Conservation (phyloP, 2,888 invertebrate species). For the Rotaria sp. region DNA sequence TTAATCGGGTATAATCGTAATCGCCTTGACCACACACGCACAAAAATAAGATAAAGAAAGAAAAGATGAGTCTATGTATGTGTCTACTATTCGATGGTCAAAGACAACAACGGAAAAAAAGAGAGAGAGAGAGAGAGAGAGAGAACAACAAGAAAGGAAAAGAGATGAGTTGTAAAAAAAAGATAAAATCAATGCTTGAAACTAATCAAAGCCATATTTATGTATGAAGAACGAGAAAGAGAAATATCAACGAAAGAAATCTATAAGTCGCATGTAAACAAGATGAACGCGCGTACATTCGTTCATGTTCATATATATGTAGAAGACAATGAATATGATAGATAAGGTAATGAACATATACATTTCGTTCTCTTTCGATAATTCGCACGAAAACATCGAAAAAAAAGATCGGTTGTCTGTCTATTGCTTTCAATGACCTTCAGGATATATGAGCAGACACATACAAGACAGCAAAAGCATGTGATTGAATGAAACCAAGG, state of each 20-base stretch:
- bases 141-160: no score
- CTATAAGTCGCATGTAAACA: slow-evolving; percentile 12
- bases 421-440: slow-evolving; percentile 1
- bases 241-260: neutral
- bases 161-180: neutral
- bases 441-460: neutral
- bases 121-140: neutral
- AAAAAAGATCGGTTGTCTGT: neutral
- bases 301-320: neutral
- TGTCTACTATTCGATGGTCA: neutral
- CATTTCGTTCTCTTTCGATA: slow-evolving; percentile 6
- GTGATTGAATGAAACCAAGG: neutral
- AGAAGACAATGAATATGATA: neutral
- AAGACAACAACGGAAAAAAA: neutral
- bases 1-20: slow-evolving; percentile 17
- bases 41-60: neutral
- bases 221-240: neutral
- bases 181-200: neutral
- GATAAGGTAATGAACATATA: neutral
- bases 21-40: slow-evolving; percentile 18
- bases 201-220: slow-evolving; percentile 14
- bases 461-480: neutral
- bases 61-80: neutral
- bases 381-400: slow-evolving; percentile 3
- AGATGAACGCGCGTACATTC: neutral